Conservation (phyloP, 2,888 invertebrate genomes). For the Athrips mouffetella region DNA sequence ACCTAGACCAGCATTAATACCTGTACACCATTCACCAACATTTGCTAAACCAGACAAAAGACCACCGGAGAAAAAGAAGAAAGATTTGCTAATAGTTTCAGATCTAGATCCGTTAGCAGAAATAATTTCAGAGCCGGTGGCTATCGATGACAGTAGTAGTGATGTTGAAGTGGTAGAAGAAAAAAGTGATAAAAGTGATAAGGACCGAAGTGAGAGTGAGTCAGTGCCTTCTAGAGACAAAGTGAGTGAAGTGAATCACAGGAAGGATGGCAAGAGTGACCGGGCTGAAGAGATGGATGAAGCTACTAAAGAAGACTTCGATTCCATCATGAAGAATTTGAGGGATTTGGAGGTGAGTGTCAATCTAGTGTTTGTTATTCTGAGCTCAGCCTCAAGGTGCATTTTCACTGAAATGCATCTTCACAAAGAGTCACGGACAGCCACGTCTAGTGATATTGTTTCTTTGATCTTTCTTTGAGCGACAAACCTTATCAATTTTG, state of each 20-base stretch:
- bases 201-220: too few relatives aligned
- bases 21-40: conserved; percentile 63
- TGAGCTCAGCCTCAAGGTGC: too few relatives aligned
- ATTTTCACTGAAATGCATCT: too few relatives aligned
- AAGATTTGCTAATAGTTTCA: conserved; percentile 60
- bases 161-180: conserved; percentile 70
- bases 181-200: conserved; percentile 36
- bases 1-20: conserved; percentile 58
- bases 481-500: too few relatives aligned
- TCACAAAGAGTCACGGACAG: too few relatives aligned
- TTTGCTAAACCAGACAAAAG: conserved; percentile 68
- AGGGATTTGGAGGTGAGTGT: conserved; percentile 63
- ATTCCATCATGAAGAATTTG: conserved; percentile 58
- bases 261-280: conserved; percentile 35
- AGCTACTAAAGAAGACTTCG: conserved; percentile 52
- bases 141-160: conserved; percentile 71
- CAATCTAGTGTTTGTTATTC: background rate
- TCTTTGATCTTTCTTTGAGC: too few relatives aligned
- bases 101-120: conserved; percentile 62
- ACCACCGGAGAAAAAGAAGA: conserved; percentile 62
- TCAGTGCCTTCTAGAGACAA: conserved; percentile 66
- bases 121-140: conserved; percentile 47
- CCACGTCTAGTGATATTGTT: too few relatives aligned
- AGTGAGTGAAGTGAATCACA: conserved; percentile 38
- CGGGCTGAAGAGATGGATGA: conserved; percentile 40